Evolutionary conservation across 2,888 invertebrate genomes (phyloP).

Genomic region (Parascotia fuliginaria): DNA sequence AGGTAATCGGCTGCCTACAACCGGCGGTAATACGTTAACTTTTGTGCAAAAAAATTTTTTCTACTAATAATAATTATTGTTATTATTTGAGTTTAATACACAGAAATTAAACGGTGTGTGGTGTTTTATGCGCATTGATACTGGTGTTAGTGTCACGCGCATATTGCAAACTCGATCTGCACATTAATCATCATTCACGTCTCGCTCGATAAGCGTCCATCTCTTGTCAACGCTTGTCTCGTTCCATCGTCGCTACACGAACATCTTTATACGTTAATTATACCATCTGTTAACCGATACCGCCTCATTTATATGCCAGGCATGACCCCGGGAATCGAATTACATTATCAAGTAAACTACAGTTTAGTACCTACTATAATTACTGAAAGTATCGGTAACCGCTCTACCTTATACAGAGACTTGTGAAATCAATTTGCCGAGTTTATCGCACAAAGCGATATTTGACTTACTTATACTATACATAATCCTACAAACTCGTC

Average conservation of each 20-base stretch:
- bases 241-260: conserved; percentile 14
- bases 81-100: too few relatives aligned
- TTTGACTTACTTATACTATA: conserved; percentile 42
- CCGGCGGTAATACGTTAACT: too few relatives aligned
- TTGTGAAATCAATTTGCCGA: conserved; percentile 44
- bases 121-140: neutral
- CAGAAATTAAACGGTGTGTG: neutral
- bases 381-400: conserved; percentile 41
- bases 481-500: conserved; percentile 40
- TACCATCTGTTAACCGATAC: conserved; percentile 3
- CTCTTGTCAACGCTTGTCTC: conserved; percentile 36
- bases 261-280: conserved; percentile 36
- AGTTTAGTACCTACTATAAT: conserved; percentile 23
- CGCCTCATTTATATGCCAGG: neutral
- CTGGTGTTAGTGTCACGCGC: neutral
- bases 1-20: too few relatives aligned
- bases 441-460: conserved; percentile 44
- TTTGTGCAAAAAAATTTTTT: too few relatives aligned
- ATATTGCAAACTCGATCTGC: conserved; percentile 24
- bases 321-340: neutral
- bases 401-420: conserved; percentile 36
- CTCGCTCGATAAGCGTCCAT: conserved; percentile 42
- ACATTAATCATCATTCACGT: conserved; percentile 48
- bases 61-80: too few relatives aligned
- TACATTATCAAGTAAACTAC: conserved; percentile 24